phyloP scores from a whole-genome alignment of 2,888 invertebrate genomes.

The Physocephala rufipes region DNA sequence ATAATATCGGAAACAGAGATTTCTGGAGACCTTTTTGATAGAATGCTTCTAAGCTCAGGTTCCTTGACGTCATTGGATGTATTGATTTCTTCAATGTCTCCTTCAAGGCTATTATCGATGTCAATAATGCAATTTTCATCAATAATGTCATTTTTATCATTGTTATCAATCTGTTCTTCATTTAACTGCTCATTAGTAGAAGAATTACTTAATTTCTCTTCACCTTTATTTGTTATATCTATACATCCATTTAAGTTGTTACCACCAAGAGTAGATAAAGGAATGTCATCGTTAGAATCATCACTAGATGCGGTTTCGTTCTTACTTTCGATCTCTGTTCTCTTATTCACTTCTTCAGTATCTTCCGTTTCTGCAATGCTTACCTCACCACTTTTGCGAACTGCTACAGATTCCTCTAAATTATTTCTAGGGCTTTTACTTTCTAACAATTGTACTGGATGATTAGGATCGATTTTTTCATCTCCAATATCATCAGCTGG shows the following conservation, averaged over 20 bases:
- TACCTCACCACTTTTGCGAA: slow-evolving; percentile 35
- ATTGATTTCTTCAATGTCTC: neutral
- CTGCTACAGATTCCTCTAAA: neutral
- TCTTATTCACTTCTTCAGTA: neutral
- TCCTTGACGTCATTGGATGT: neutral
- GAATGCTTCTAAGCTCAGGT: neutral
- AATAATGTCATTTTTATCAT: neutral
- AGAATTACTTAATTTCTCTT: slow-evolving; percentile 36
- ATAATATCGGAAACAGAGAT: slow-evolving; percentile 51
- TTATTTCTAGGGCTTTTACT: neutral
- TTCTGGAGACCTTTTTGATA: slow-evolving; percentile 33
- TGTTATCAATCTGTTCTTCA: slow-evolving; percentile 46
- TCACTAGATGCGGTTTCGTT: slow-evolving; percentile 57
- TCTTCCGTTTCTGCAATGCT: neutral
- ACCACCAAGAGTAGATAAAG: slow-evolving; percentile 49
- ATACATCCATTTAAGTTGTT: slow-evolving; percentile 47
- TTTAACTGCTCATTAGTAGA: slow-evolving; percentile 45
- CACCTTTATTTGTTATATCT: slow-evolving; percentile 46
- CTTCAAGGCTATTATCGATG: neutral
- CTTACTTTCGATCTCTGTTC: slow-evolving; percentile 36
- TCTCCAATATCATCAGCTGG: slow-evolving; percentile 34
- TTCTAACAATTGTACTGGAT: neutral
- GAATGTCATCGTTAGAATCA: slow-evolving; percentile 63
- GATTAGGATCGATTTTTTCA: slow-evolving; percentile 32
- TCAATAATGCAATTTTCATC: neutral